These are phyloP conservation scores for Oscheius myriophilus DNA, from an alignment of 2,888 invertebrate species.

Conservation along the genomic window DNA sequence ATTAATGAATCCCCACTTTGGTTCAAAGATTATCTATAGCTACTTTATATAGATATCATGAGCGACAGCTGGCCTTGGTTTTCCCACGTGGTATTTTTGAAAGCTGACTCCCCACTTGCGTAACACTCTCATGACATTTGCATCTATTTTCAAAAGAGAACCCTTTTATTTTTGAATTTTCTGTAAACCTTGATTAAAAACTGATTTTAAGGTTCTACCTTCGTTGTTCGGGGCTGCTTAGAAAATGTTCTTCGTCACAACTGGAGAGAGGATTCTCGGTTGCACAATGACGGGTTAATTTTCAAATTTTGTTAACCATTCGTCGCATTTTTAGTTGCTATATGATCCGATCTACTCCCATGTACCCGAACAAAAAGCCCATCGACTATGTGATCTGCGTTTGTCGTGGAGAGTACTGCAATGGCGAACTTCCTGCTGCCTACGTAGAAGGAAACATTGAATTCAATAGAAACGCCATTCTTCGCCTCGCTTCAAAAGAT, in stretches of 20 bases:
- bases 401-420: slow-evolving; percentile 52
- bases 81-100: too few species aligned
- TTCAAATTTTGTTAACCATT: neutral
- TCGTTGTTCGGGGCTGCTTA: slow-evolving; percentile 50
- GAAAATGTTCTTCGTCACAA: slow-evolving; percentile 45
- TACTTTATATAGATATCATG: too few species aligned
- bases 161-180: too few species aligned
- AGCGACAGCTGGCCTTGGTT: too few species aligned
- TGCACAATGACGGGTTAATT: slow-evolving; percentile 38
- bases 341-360: slow-evolving; percentile 46
- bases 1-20: too few species aligned
- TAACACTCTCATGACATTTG: too few species aligned
- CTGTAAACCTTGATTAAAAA: too few species aligned
- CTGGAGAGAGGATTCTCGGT: slow-evolving; percentile 35
- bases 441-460: slow-evolving; percentile 14
- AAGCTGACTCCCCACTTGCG: too few species aligned
- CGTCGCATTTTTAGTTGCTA: slow-evolving; percentile 52
- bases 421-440: slow-evolving; percentile 16
- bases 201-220: slow-evolving; percentile 40
- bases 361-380: slow-evolving; percentile 40
- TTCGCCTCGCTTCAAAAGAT: slow-evolving; percentile 4
- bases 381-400: slow-evolving; percentile 54
- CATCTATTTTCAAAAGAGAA: too few species aligned
- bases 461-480: slow-evolving; percentile 1
- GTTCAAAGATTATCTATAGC: too few species aligned